Base-by-base conservation (phyloP, 2,113 vertebrate genomes). In the Festucalex cinctus region DNA sequence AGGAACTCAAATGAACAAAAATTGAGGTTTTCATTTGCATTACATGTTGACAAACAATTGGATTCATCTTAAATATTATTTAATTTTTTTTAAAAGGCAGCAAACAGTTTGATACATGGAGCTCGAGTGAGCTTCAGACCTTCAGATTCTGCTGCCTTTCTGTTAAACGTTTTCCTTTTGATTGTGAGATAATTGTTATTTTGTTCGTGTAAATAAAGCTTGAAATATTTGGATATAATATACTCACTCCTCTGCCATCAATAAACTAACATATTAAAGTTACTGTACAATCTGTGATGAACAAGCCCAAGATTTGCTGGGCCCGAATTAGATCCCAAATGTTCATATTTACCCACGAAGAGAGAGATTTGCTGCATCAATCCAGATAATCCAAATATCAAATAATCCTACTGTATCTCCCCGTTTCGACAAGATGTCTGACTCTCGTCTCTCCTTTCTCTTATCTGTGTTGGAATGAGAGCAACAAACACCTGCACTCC, bases 401-500 rank as follows among this genome's bases (percentile, higher is more conserved):
- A 39, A 61, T 39, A 61, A 6, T 22, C 10, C 28, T 32, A 32
- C 28, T 32, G 28, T 1, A 14, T 57, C 16, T 32, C 6, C 5
- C 14, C 5, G 16, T 56, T 56, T 28, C 24, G 13, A 8, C 35
- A 60, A 37, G 58, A 32, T 57, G 54, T 57, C 54, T 32, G 26
- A 32, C 26, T 57, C 54, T 57, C 13, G 9, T 22, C 13, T 57
- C 26, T 28, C n/a, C n/a, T 51, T 16, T 19, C 17, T 19, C n/a
- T 56, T n/a, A 12, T 10, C 36, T 39, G 37, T 61, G 59, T 61
- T 61, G 59, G 36, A 37, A 61, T 22, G 36, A n/a, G 12, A 41
- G 59, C 59, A 22, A 19, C 36, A 61, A n/a, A 60, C 59, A 61
- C 36, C 59, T 61, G 59, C 36, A 61, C 59, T 22, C 37, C 19